Evolutionary conservation across 2,888 invertebrate genomes (phyloP), one percentile per base, ranked within the genome.

Genomic region (Erebia ligea): DNA sequence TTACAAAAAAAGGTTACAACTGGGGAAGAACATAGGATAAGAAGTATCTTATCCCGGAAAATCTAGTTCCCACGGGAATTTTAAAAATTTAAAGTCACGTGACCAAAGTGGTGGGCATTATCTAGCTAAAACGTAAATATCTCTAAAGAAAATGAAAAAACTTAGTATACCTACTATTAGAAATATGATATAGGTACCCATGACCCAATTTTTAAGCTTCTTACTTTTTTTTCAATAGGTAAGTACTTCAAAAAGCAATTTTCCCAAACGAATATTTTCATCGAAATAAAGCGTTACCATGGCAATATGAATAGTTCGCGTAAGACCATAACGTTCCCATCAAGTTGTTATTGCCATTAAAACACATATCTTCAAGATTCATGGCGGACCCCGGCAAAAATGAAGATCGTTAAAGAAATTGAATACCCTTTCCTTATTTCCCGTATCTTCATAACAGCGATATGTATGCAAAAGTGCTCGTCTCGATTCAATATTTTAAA

Each of bases 291-390:
- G 45, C 66, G 21, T 83, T 34, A 19, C 56, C 50, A 42, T 34
- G 19, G 48, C 25, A 58, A 71, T 34, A 34, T 34, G 34, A 34
- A 34, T 67, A 80, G 79, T 80, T 68, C 67, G 58, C 57, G 64
- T 54, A 67, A 68, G 67, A 58, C 67, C 58, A 58, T 67, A 58
- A 67, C n/a, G 57, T 81, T 84, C 83, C 80, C 76, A 80, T 78
- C 80, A 84, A 81, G 82, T 84, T 86, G 81, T 85, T 88, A 89
- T 89, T 87, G 86, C 87, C 87, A 89, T 90, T 88, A 89, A 80
- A 87, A 86, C 84, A 84, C 82, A 89, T 90, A 90, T 91, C 90
- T 89, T 83, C 77, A 84, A 89, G 88, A 90, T 90, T 89, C 88
- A 90, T 90, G 84, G 84, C 85, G 42, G 48, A 50, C 25, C 48